Evolutionary conservation across 2,797 vertebrate species (phyloP).

Genomic region (Enteromius unitaeniatus): DNA sequence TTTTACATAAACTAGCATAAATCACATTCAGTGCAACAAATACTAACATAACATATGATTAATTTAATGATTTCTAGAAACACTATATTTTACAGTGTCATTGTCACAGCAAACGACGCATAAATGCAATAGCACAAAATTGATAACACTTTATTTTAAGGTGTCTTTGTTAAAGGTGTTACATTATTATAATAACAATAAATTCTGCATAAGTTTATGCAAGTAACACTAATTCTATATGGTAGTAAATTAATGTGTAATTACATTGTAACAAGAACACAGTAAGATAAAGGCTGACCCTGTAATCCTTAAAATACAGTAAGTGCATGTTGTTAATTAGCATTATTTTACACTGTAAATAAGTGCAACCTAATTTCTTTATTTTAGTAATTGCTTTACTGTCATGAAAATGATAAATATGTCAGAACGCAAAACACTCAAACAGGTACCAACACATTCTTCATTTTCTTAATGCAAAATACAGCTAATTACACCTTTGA

Average conservation of each 20-base stretch:
- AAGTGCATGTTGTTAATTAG: neutral
- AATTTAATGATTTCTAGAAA: neutral
- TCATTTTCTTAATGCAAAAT: neutral
- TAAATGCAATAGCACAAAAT: neutral
- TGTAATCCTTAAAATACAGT: neutral
- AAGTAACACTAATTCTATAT: neutral
- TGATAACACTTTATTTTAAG: neutral
- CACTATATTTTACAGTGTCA: neutral
- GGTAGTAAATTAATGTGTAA: neutral
- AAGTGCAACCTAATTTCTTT: neutral
- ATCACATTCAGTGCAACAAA: neutral
- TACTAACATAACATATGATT: neutral
- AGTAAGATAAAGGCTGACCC: neutral
- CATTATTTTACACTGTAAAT: neutral
- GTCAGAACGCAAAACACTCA: neutral
- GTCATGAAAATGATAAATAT: neutral
- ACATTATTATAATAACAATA: no score
- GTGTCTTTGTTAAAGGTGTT: neutral
- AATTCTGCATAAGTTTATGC: neutral
- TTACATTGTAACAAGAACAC: neutral
- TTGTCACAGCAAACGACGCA: neutral
- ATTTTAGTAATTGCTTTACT: neutral
- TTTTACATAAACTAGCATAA: neutral
- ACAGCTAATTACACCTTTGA: neutral
- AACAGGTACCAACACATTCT: neutral